Evolutionary conservation across 2,797 vertebrate species (phyloP).

Genomic region (Decapterus maruadsi): DNA sequence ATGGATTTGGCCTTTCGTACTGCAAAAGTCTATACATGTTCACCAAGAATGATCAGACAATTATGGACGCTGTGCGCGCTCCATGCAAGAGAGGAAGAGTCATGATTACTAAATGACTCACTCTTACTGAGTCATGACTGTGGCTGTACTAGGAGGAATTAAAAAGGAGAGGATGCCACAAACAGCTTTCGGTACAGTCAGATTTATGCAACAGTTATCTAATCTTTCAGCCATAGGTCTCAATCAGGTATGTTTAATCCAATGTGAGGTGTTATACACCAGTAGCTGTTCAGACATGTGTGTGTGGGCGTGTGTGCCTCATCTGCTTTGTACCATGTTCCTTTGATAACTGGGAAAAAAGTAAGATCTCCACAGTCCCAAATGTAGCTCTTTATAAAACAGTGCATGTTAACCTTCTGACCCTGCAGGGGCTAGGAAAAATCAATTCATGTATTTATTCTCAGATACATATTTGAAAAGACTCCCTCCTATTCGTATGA

Average conservation of each 20-base stretch:
- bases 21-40: conserved; percentile 26
- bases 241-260: conserved; percentile 18
- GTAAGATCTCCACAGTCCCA: background rate
- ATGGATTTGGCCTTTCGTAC: conserved; percentile 47
- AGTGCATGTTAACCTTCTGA: background rate
- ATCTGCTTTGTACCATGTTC: background rate
- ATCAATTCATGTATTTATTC: background rate
- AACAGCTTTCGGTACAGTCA: conserved; percentile 13
- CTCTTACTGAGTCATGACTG: conserved; percentile 50
- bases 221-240: conserved; percentile 1
- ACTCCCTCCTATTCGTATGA: background rate
- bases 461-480: background rate
- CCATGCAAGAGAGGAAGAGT: conserved; percentile 17
- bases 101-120: conserved; percentile 59
- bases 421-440: background rate
- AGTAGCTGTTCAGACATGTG: conserved; percentile 13
- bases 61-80: conserved; percentile 26
- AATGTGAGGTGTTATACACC: conserved; percentile 3
- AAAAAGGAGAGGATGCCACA: conserved; percentile 31
- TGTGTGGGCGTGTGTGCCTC: background rate
- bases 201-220: conserved; percentile 41
- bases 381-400: background rate
- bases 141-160: conserved; percentile 34
- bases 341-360: background rate
- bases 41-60: conserved; percentile 55